A percentile compares a stretch with the other conserved stretches of the same genome.
Conservation (phyloP, 2,888 invertebrate species). For the Sinohyriopsis cumingii region DNA sequence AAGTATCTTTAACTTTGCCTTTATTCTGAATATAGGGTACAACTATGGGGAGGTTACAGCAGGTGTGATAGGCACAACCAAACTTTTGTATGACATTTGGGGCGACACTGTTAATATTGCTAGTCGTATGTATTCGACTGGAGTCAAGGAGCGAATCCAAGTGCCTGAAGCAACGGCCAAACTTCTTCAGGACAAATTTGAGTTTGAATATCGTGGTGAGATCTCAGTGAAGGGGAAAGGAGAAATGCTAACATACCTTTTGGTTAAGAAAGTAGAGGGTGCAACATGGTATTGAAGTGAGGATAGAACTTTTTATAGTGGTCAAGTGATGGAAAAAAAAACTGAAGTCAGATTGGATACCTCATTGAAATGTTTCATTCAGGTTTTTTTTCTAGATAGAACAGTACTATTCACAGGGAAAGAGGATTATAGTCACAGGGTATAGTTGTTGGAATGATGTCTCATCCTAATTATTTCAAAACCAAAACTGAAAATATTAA, state of each 20-base stretch:
- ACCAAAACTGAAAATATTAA: too few relatives aligned
- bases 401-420: too few relatives aligned
- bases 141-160: slow-evolving; percentile 85
- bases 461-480: too few relatives aligned
- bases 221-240: slow-evolving; percentile 98
- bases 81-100: slow-evolving; percentile 98
- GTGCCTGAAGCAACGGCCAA: slow-evolving; percentile 71
- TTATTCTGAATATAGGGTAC: slow-evolving; percentile 80
- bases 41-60: slow-evolving; percentile 97
- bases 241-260: slow-evolving; percentile 91
- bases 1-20: slow-evolving; percentile 72
- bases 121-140: slow-evolving; percentile 97
- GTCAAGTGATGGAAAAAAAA: too few relatives aligned
- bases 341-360: too few relatives aligned
- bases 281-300: slow-evolving; percentile 46
- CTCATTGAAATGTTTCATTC: too few relatives aligned
- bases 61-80: slow-evolving; percentile 95
- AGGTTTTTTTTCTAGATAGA: too few relatives aligned
- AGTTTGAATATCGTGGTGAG: slow-evolving; percentile 92
- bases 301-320: too few relatives aligned
- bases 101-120: slow-evolving; percentile 98
- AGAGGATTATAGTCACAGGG: too few relatives aligned
- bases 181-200: slow-evolving; percentile 82
- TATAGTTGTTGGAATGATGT: too few relatives aligned
- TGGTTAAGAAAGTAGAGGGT: slow-evolving; percentile 61